A percentile compares a stretch with the other conserved stretches of the same genome.
phyloP scores from a whole-genome alignment of 1,140 invertebrate genomes.

The Anadara kagoshimensis region DNA sequence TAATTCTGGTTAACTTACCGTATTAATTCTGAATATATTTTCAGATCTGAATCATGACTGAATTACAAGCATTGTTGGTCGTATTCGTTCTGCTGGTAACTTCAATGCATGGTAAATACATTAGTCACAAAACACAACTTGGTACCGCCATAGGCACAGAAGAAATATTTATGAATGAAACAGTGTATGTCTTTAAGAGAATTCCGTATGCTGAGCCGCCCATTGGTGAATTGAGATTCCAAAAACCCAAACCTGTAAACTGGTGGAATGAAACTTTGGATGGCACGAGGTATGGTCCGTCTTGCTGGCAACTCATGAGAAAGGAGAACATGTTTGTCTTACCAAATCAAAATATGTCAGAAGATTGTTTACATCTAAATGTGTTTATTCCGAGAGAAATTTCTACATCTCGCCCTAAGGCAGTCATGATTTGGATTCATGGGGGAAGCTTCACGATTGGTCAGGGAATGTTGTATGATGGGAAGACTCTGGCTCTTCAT shows the following conservation, averaged over 20 bases:
- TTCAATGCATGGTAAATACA: too few species aligned
- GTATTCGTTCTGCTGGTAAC: too few species aligned
- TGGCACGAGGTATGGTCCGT: slow-evolving; percentile 10
- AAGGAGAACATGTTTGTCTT: not conserved
- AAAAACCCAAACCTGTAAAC: slow-evolving; percentile 83
- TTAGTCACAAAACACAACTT: too few species aligned
- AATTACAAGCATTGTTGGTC: too few species aligned
- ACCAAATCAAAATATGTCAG: slow-evolving; percentile 24
- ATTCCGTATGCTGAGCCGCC: slow-evolving; percentile 95
- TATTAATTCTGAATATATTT: too few species aligned
- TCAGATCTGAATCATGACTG: too few species aligned
- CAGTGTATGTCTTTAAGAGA: slow-evolving; percentile 87
- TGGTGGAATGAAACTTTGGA: slow-evolving; percentile 3
- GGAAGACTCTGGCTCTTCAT: slow-evolving; percentile 80
- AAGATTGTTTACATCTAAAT: slow-evolving; percentile 92
- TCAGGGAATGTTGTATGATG: slow-evolving; percentile 93
- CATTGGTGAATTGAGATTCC: slow-evolving; percentile 84
- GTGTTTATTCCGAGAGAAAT: slow-evolving; percentile 81
- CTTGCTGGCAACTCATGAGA: slow-evolving; percentile 16
- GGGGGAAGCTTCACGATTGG: slow-evolving; percentile 94
- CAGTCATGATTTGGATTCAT: slow-evolving; percentile 96
- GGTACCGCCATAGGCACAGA: too few species aligned
- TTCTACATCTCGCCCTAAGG: not conserved
- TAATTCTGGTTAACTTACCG: too few species aligned
- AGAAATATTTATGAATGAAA: too few species aligned